These are phyloP conservation scores for Boleophthalmus pectinirostris DNA, from an alignment of 2,113 vertebrate species.

Conservation along the genomic window DNA sequence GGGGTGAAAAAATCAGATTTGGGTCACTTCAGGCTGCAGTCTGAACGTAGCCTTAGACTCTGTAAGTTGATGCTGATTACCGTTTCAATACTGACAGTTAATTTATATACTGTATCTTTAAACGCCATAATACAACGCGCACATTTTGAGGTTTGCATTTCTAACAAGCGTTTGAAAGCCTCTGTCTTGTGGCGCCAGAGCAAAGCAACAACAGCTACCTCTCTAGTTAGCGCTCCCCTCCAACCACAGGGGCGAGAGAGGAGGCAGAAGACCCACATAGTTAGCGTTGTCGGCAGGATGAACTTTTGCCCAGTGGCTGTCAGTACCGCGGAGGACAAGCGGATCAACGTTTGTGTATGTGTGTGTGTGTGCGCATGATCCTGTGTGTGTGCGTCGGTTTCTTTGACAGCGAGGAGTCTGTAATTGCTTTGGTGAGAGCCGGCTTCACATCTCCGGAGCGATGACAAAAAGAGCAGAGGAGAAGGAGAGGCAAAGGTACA, in stretches of 20 bases:
- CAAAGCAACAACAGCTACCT: constrained; percentile 24
- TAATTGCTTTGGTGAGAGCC: constrained; percentile 70
- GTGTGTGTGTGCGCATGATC: constrained; percentile 5
- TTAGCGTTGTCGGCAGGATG: constrained; percentile 56
- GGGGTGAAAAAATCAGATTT: too few relatives aligned
- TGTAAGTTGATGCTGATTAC: too few relatives aligned
- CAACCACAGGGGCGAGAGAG: constrained; percentile 41
- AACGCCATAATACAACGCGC: too few relatives aligned
- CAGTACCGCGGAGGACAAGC: constrained; percentile 34
- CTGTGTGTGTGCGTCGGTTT: constrained; percentile 37
- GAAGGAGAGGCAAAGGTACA: constrained; percentile 15
- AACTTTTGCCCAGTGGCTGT: constrained; percentile 70
- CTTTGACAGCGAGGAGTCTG: constrained; percentile 64
- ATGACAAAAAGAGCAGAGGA: constrained; percentile 36
- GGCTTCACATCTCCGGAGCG: constrained; percentile 55
- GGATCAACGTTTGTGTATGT: constrained; percentile 30
- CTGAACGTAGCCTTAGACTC: too few relatives aligned
- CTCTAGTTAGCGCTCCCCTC: constrained; percentile 55
- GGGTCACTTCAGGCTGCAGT: too few relatives aligned
- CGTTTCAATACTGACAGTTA: too few relatives aligned
- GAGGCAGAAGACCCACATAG: constrained; percentile 35
- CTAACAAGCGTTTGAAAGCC: constrained; percentile 22
- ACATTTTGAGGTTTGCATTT: not conserved
- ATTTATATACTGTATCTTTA: too few relatives aligned
- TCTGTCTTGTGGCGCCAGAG: constrained; percentile 16